Base-by-base conservation (phyloP, 2,888 invertebrate genomes). In the Metopia argyrocephala region DNA sequence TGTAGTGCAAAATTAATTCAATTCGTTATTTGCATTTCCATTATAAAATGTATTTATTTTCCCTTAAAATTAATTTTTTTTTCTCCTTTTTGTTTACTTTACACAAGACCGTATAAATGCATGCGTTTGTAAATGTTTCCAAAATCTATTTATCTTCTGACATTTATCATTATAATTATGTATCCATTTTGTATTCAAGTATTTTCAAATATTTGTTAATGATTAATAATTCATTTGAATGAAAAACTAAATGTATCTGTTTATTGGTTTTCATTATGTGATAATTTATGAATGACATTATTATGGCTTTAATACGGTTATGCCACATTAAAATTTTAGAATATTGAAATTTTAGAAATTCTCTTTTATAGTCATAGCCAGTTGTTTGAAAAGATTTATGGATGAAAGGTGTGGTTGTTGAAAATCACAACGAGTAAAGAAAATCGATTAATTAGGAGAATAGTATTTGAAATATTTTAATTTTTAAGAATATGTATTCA, bases 291-390 rank as follows among this genome's bases (percentile, higher is more conserved):
- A 56, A 75, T 66, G 81, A 71, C 81, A 69, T 74, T 78, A 74
- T 78, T 81, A 74, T 81, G 78, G 70, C 61, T 75, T 78, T 62
- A 68, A 74, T 78, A 74, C 46, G 78, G 78, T 81, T 81, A 78
- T 81, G 78, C 56, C 74, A 81, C 81, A 81, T 81, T 78, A 78
- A 81, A 78, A 74, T 81, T 81, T 78, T 66, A 74, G 59, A 78
- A 70, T 78, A 75, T 81, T 75, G 48, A 81, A 81, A 66, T 81
- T 71, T 76, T 70, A 61, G 61, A 71, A 59, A 78, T 73, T 73
- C 46, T 61, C 71, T 62, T 50, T 48, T 6, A n/a, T 12, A 48
- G 1, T 48, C 31, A 6, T 31, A 31, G 52, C 56, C 25, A 27
- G 18, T 65, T 61, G 64, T 66, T 56, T 31, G 4, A 65, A 28